Base-by-base conservation (phyloP, 2,113 vertebrate genomes). In the Aptenodytes forsteri region DNA sequence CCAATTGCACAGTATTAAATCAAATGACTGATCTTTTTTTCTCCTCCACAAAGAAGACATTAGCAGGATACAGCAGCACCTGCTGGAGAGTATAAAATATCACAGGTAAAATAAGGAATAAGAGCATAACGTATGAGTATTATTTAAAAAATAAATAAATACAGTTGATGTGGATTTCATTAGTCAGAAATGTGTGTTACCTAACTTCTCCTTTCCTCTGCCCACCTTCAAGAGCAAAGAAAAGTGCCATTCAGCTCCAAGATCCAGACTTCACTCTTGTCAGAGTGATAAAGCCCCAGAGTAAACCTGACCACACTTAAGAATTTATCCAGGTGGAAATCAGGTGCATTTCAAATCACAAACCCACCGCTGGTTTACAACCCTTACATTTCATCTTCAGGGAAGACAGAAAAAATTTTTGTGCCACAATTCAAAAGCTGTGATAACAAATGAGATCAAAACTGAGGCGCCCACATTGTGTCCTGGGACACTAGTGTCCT, bases 21-120 rank as follows among this genome's bases (percentile, higher is more conserved):
- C 32, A 62, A 66, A 34, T 22, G 5, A 50, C 20, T 16, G 32
- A 13, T 16, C 23, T 34, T 50, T 77, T 84, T 49, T 32, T 78
- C 55, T 8, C 4, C 18, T 83, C 19, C 21, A n/a, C 0, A 0
- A 73, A 47, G 42, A 61, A 0, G 2, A 66, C 50, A 62, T 80
- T 42, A 89, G 70, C 65, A 93, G 87, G 84, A 85, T 44, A 44
- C 79, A 97, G 97, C 97, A 96, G 87, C 97, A 97, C 94, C 94
- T 97, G 90, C 96, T 96, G 96, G 95, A 95, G 40, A 54, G 30
- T 83, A 87, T 67, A 88, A 90, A 94, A 66, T 54, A 97, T 29
- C 85, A 95, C 85, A 90, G 82, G 62, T 56, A 44, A 80, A 78
- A 71, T 11, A 84, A 52, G 13, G 29, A 92, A 26, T 38, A 40